Base-by-base conservation (phyloP, 2,113 vertebrate genomes). In the Miniopterus natalensis region DNA sequence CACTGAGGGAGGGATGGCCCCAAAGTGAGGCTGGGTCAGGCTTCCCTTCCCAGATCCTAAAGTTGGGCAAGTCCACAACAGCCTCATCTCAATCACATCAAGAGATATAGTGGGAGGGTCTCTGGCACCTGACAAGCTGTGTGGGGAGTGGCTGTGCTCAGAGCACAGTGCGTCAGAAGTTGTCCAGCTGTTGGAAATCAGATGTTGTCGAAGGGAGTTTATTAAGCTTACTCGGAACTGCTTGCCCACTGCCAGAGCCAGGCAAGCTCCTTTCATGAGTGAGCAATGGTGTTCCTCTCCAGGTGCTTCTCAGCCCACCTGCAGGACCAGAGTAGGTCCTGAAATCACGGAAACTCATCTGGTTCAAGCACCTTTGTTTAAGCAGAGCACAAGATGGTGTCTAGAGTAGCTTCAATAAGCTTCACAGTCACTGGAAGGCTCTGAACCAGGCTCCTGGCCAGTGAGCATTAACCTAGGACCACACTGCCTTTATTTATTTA, bases 71-170 rank as follows among this genome's bases (percentile, higher is more conserved):
- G 96, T 85, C 78, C 84, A 10, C 57, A 20, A 85, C 71, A 90
- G 73, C 92, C 61, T 93, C 17, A 13, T 90, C 92, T 97, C 92
- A 90, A 88, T 96, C 88, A 75, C n/a, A 94, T 96, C 88, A 95
- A 55, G 84, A 86, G 12, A 78, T 88, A 53, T 94, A 83, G 75
- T 61, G 90, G 92, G 94, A 97, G 94, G 73, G 84, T 83, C 45
- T 71, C 75, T 14, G 7, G 25, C 61, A 49, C 81, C 59, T 79
- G 94, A 66, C 15, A 12, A 65, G 85, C 95, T 6, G 1, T 92
- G 88, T 90, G 49, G 95, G 96, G 88, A 68, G 92, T 95, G 95
- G 88, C 89, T 90, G 65, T 89, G 87, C 73, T 65, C 86, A 96
- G 25, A 92, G 40, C 66, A 25, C 8, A 61, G 57, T 49, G 45